A percentile compares a stretch with the other conserved stretches of the same genome.
These are phyloP conservation scores for Pachyseris speciosa DNA, from an alignment of 64 coral and sea anemone genomes.

Conservation along the genomic window DNA sequence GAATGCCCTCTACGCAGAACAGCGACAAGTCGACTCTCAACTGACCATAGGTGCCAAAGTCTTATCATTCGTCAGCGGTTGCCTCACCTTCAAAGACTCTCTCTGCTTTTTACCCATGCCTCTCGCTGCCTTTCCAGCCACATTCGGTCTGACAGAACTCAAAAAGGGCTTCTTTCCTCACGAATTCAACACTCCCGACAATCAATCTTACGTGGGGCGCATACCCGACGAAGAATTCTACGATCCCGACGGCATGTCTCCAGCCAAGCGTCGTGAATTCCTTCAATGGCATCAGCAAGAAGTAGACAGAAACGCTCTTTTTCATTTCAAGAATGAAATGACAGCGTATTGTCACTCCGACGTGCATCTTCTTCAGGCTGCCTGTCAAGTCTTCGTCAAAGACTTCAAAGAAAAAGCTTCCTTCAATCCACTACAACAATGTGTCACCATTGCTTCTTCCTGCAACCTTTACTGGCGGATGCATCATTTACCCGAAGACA, in stretches of 20 bases:
- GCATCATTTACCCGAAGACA: no score
- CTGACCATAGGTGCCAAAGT: not conserved
- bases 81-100: not conserved
- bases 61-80: not conserved
- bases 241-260: not conserved
- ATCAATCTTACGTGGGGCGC: not conserved
- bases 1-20: not conserved
- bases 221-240: not conserved
- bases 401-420: no score
- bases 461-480: no score
- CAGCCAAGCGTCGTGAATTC: not conserved
- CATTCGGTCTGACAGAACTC: not conserved
- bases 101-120: not conserved
- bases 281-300: not conserved
- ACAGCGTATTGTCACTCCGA: no score
- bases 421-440: no score
- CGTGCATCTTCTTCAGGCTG: no score
- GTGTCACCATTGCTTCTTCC: no score
- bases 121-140: not conserved
- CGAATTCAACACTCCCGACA: not conserved
- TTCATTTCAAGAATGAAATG: no score
- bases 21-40: not conserved
- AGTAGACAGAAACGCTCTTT: no score
- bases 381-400: no score
- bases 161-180: constrained; percentile 24